Percentiles rank a stretch among this genome's conserved stretches.
Evolutionary conservation across 2,888 invertebrate species (phyloP).

Genomic region (Rhagophthalmus giganteus): DNA sequence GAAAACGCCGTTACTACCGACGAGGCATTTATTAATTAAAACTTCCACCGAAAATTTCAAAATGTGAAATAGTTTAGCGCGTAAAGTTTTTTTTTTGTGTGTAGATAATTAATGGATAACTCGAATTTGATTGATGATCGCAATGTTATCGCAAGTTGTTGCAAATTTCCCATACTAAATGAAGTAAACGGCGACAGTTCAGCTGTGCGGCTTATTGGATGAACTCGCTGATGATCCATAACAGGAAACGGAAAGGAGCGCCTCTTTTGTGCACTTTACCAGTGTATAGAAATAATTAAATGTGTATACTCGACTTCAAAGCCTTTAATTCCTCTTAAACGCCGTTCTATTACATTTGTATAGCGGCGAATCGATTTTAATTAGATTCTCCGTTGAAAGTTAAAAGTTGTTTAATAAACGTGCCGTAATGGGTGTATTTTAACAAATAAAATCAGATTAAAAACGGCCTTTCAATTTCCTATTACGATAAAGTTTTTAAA

Average conservation of each 20-base stretch:
- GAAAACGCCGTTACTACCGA: no score
- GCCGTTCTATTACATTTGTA: constrained; percentile 25
- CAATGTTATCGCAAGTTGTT: constrained; percentile 3
- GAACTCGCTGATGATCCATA: constrained; percentile 32
- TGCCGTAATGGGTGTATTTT: constrained; percentile 26
- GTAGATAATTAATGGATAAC: no score
- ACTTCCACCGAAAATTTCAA: neutral
- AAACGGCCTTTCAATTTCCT: constrained; percentile 17
- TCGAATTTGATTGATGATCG: constrained; percentile 2
- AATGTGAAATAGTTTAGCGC: neutral
- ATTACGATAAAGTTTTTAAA: constrained; percentile 16
- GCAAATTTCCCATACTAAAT: constrained; percentile 22
- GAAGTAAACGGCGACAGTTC: constrained; percentile 16
- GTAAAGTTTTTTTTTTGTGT: no score
- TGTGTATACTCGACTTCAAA: constrained; percentile 24
- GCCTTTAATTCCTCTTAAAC: constrained; percentile 30
- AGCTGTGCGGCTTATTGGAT: constrained; percentile 25
- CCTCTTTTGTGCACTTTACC: constrained; percentile 28
- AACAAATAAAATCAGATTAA: constrained; percentile 29
- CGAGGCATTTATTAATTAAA: no score
- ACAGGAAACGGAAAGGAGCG: constrained; percentile 37
- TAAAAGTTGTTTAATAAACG: constrained; percentile 32
- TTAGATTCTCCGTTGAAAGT: constrained; percentile 25
- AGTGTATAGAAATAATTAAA: constrained; percentile 30
- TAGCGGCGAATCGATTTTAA: constrained; percentile 28